These are phyloP conservation scores for Rhimphoctona megacephalus DNA, from an alignment of 2,888 invertebrate genomes.

Conservation along the genomic window DNA sequence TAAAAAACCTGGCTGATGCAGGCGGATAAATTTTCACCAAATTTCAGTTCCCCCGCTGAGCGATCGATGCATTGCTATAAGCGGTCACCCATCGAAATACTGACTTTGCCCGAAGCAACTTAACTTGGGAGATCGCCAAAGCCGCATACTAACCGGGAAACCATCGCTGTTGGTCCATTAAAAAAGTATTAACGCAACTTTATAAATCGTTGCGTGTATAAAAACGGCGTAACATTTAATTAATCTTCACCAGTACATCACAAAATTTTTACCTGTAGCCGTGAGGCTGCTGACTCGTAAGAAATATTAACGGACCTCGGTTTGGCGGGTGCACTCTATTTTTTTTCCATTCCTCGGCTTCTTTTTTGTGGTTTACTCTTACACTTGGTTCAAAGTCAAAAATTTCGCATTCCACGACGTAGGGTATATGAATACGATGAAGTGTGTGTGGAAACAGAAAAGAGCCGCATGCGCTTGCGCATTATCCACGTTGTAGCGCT, in stretches of 20 bases:
- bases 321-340: conserved; percentile 33
- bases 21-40: too few species aligned
- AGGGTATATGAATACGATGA: conserved; percentile 41
- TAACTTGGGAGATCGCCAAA: not conserved
- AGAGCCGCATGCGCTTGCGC: conserved; percentile 35
- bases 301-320: conserved; percentile 48
- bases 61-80: not conserved
- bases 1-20: too few species aligned
- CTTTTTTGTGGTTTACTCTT: conserved; percentile 1
- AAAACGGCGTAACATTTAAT: conserved; percentile 9
- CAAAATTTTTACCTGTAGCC: conserved; percentile 24
- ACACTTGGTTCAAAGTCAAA: conserved; percentile 44
- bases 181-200: conserved; percentile 26
- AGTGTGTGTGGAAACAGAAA: conserved; percentile 34
- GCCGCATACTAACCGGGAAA: not conserved
- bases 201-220: conserved; percentile 9
- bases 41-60: not conserved
- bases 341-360: not conserved
- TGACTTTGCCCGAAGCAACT: not conserved
- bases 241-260: not conserved
- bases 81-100: not conserved
- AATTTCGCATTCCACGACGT: conserved; percentile 53
- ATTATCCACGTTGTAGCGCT: conserved; percentile 46
- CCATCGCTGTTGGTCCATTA: not conserved
- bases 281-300: conserved; percentile 25